Conservation (phyloP, 92 coral and sea anemone species). For the Epizoanthus illoricatus region DNA sequence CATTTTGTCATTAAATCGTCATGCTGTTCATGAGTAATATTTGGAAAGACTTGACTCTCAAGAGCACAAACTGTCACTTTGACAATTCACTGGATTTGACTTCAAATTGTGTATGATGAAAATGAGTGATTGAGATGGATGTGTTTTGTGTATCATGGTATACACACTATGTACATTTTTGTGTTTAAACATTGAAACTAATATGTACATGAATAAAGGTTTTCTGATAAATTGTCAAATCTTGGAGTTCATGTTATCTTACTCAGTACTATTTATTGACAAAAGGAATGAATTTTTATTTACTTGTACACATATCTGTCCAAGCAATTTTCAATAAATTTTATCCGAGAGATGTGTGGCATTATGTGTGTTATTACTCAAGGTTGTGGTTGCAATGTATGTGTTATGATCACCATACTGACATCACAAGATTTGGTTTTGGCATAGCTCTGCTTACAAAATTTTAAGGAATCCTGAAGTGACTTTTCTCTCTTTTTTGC, state of each 20-base stretch:
- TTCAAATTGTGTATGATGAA: background rate
- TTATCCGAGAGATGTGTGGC: background rate
- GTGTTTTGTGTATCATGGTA: background rate
- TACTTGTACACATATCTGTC: background rate
- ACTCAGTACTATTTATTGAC: conserved; percentile 1
- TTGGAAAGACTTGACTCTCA: conserved; percentile 11
- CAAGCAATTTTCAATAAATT: conserved; percentile 15
- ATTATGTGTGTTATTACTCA: too few species aligned
- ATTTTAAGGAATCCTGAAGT: too few species aligned
- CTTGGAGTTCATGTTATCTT: background rate
- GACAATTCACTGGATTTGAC: conserved; percentile 25
- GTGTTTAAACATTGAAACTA: background rate
- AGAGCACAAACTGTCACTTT: background rate
- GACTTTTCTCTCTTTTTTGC: too few species aligned
- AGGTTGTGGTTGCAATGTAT: too few species aligned
- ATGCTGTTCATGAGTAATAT: conserved; percentile 4
- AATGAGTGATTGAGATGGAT: conserved; percentile 1
- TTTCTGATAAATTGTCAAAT: conserved; percentile 2
- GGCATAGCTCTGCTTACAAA: too few species aligned
- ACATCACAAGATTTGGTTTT: too few species aligned
- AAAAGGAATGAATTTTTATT: background rate
- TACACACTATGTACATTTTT: conserved; percentile 35
- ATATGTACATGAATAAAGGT: conserved; percentile 19
- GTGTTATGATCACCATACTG: too few species aligned
- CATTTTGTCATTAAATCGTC: conserved; percentile 1